Conservation (phyloP, 2,113 vertebrate species). For the Megaptera novaeangliae region DNA sequence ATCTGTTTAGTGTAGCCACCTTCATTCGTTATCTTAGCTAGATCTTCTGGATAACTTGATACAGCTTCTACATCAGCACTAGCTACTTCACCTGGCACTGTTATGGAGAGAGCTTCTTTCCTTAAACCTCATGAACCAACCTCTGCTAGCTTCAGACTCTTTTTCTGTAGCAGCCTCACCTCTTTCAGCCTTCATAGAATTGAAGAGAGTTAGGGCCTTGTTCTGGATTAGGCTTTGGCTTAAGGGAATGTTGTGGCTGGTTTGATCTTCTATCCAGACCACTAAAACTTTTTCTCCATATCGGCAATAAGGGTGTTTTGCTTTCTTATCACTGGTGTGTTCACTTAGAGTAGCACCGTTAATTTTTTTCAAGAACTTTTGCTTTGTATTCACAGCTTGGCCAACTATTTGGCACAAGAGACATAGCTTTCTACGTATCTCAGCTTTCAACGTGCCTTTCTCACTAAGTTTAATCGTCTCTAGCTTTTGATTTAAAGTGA, state of each 20-base stretch:
- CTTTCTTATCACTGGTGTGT: neutral
- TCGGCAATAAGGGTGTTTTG: neutral
- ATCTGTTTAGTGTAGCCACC: neutral
- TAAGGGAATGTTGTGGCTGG: neutral
- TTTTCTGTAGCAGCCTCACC: neutral
- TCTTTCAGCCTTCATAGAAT: neutral
- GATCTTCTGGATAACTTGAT: neutral
- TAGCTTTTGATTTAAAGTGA: neutral
- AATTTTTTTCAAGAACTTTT: neutral
- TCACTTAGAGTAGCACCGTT: neutral
- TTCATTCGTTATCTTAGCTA: neutral
- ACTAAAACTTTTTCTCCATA: neutral
- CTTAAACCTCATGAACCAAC: neutral
- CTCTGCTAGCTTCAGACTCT: neutral
- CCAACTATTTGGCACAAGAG: neutral
- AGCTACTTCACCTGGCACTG: neutral
- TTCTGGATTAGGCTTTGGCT: neutral
- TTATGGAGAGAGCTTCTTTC: neutral
- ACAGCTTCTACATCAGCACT: neutral
- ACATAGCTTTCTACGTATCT: neutral
- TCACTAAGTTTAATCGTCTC: neutral
- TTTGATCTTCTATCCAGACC: neutral
- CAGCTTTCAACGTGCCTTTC: neutral
- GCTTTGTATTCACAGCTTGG: neutral
- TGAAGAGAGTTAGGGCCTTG: neutral